Base-by-base conservation (phyloP, 2,797 vertebrate genomes). In the Siniperca obscura region DNA sequence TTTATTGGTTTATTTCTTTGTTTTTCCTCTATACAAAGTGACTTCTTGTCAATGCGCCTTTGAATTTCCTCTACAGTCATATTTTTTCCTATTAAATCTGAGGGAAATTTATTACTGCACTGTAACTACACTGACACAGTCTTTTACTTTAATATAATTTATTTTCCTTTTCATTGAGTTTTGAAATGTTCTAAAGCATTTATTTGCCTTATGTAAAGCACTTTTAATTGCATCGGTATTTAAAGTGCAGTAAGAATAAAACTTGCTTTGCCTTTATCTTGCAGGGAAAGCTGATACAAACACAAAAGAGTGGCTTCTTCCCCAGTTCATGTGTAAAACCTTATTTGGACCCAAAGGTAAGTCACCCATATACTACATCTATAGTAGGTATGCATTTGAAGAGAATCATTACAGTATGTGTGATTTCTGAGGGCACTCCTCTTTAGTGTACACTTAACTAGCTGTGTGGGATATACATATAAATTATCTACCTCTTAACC, bases 311-410 rank as follows among this genome's bases (percentile, higher is more conserved):
- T 0, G 98, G 98, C 46, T 99, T 96, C 90, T 99, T 99, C 66
- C 98, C 98, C 75, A 98, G 98, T 86, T 95, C 96, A 0, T 97
- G 96, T 0, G 98, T 99, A 38, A 99, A 99, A 85, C 98, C 98
- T 21, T 99, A 96, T 90, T 96, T 99, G 82, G 98, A 99, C 25
- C 97, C 97, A 4, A 97, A 98, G 96, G 98, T 99, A 85, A 92
- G 91, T 75, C 25, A 25, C 14, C 12, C 8, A 6, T 22, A 52
- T 30, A 44, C 21, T 30, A 53, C 14, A 53, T 40, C 7, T 4
- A 7, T 27, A 57, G 27, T 13, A 36, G 14, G 6, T n/a, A 3
- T 14, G 11, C 27, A 56, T 68, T 19, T 46, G 8, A 30, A 34
- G n/a, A n/a, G 5, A 62, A 61, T 61, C 21, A 65, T 65, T 10